Percentiles rank a stretch among this genome's conserved stretches.
phyloP scores from a whole-genome alignment of 2,888 invertebrate species.

The Rhamnusium bicolor region DNA sequence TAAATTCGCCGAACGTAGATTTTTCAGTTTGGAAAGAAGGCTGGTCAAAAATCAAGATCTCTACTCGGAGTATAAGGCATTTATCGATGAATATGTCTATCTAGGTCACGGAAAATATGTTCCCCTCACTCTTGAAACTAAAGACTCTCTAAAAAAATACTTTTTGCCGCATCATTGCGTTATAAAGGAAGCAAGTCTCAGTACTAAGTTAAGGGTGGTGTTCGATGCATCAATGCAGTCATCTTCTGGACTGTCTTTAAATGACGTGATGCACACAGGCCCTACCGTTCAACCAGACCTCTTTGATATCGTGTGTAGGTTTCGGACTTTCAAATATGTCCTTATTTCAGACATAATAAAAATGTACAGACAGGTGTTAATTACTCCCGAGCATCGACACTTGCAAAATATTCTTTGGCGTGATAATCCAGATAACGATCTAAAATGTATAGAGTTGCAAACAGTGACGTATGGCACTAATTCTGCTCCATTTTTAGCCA shows the following conservation, averaged over 20 bases:
- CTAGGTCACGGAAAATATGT: slow-evolving; percentile 25
- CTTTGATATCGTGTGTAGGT: slow-evolving; percentile 21
- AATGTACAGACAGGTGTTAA: too few relatives aligned
- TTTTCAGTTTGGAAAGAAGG: slow-evolving; percentile 18
- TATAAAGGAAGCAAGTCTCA: slow-evolving; percentile 28
- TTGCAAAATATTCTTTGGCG: too few relatives aligned
- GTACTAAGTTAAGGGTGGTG: slow-evolving; percentile 40
- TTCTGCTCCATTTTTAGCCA: too few relatives aligned
- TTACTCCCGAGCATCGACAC: too few relatives aligned
- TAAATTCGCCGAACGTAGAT: background rate
- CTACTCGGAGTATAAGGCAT: slow-evolving; percentile 10
- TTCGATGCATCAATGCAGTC: slow-evolving; percentile 35
- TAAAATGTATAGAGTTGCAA: too few relatives aligned
- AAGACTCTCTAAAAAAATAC: background rate
- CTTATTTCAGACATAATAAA: background rate
- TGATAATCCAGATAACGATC: too few relatives aligned
- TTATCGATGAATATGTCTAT: slow-evolving; percentile 28
- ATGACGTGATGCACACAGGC: slow-evolving; percentile 24
- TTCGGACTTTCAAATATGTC: too few relatives aligned
- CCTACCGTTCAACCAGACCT: slow-evolving; percentile 33
- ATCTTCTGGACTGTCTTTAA: slow-evolving; percentile 13
- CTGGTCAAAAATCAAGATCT: background rate
- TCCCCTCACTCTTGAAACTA: background rate
- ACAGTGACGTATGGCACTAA: too few relatives aligned
- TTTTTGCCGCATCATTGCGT: slow-evolving; percentile 40